These are phyloP conservation scores for Oreochromis niloticus DNA, from an alignment of 2,113 vertebrate species.

Conservation along the genomic window DNA sequence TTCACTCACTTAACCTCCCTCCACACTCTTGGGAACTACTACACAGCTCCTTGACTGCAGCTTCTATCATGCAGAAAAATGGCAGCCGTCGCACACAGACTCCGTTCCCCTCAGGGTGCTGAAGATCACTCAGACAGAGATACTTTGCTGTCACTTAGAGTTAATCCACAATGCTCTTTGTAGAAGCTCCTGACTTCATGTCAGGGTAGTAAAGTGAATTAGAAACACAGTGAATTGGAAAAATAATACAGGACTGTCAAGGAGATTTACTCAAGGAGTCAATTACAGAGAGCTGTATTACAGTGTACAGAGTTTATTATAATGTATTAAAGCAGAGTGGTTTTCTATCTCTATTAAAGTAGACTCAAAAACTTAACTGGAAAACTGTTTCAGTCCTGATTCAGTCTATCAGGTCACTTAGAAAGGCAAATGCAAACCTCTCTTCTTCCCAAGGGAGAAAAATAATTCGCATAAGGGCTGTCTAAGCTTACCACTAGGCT, in stretches of 20 bases:
- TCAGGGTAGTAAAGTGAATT: not conserved
- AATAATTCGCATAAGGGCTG: not conserved
- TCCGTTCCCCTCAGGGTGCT: not conserved
- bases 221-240: not conserved
- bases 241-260: not conserved
- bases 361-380: not conserved
- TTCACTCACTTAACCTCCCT: not conserved
- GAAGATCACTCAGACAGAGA: not conserved
- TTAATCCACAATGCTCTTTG: not conserved
- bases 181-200: not conserved
- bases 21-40: not conserved
- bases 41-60: not conserved
- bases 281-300: not conserved
- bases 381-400: not conserved
- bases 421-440: not conserved
- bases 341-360: not conserved
- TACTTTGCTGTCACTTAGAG: not conserved
- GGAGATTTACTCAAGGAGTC: not conserved
- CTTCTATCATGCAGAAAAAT: not conserved
- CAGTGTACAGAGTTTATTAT: not conserved
- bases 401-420: not conserved
- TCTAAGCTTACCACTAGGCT: not conserved
- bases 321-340: not conserved
- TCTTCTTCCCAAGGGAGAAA: not conserved
- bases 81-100: not conserved